Evolutionary conservation across 2,888 invertebrate genomes (phyloP).

Genomic region (Blastobasis lacticolella): DNA sequence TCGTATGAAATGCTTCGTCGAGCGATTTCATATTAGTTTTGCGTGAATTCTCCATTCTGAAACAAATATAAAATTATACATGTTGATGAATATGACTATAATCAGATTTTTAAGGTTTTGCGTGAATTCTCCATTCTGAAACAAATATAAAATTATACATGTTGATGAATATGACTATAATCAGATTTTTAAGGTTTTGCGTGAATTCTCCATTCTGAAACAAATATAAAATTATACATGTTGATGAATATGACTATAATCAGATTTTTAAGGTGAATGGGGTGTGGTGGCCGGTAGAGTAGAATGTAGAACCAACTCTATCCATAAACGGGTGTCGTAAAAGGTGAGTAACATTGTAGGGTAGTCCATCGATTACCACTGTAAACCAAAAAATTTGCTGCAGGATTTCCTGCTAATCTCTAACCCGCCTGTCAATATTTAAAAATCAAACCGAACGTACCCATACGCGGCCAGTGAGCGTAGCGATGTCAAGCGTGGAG

Average conservation of each 20-base stretch:
- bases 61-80: neutral
- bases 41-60: neutral
- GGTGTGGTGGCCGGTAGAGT: too few species aligned
- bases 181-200: neutral
- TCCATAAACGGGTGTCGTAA: too few species aligned
- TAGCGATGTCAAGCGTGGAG: too few species aligned
- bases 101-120: neutral
- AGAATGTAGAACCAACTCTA: too few species aligned
- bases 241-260: neutral
- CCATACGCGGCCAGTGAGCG: too few species aligned
- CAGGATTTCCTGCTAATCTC: too few species aligned
- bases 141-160: neutral
- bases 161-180: neutral
- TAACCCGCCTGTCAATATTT: too few species aligned
- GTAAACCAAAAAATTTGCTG: too few species aligned
- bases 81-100: neutral
- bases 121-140: neutral
- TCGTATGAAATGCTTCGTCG: constrained; percentile 33
- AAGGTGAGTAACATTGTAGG: too few species aligned
- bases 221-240: neutral
- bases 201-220: neutral
- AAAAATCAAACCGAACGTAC: too few species aligned
- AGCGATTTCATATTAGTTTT: constrained; percentile 16
- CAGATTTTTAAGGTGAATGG: too few species aligned
- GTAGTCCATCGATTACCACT: too few species aligned